These are phyloP conservation scores for Drosophila nr. medialis DNA, from an alignment of 2,888 invertebrate species.

Conservation along the genomic window DNA sequence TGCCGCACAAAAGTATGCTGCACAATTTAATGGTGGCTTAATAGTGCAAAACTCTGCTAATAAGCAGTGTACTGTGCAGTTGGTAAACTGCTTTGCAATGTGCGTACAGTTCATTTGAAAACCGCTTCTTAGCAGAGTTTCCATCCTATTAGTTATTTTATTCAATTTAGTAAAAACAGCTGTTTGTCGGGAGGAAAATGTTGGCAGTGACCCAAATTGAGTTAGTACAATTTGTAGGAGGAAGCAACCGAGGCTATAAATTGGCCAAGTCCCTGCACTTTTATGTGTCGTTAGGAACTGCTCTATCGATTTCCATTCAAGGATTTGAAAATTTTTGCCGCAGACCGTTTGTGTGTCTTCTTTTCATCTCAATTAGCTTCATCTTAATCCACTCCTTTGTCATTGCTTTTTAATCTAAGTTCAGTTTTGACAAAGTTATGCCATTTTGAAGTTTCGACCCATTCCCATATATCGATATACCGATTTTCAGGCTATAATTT, in stretches of 20 bases:
- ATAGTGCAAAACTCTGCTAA: not conserved
- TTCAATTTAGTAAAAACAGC: not conserved
- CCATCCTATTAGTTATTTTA: not conserved
- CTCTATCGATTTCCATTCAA: not conserved
- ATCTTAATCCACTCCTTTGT: too few species aligned
- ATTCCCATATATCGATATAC: too few species aligned
- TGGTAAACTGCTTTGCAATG: not conserved
- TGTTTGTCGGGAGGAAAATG: not conserved
- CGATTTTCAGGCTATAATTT: too few species aligned
- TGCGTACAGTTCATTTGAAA: fast-evolving
- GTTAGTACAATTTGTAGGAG: not conserved
- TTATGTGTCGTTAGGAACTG: not conserved
- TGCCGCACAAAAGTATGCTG: not conserved
- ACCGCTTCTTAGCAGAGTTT: not conserved
- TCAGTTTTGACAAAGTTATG: too few species aligned
- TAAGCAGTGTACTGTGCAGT: not conserved
- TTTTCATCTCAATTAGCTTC: too few species aligned
- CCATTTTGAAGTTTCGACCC: too few species aligned
- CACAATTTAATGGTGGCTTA: not conserved
- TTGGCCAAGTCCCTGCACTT: not conserved
- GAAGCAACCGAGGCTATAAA: too few species aligned
- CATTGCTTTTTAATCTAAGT: too few species aligned
- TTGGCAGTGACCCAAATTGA: not conserved
- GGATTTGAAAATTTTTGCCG: too few species aligned
- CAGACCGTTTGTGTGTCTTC: too few species aligned